Percentiles rank a stretch among this genome's conserved stretches.
Conservation (phyloP, 2,888 invertebrate genomes). For the Serrognathus titanus region DNA sequence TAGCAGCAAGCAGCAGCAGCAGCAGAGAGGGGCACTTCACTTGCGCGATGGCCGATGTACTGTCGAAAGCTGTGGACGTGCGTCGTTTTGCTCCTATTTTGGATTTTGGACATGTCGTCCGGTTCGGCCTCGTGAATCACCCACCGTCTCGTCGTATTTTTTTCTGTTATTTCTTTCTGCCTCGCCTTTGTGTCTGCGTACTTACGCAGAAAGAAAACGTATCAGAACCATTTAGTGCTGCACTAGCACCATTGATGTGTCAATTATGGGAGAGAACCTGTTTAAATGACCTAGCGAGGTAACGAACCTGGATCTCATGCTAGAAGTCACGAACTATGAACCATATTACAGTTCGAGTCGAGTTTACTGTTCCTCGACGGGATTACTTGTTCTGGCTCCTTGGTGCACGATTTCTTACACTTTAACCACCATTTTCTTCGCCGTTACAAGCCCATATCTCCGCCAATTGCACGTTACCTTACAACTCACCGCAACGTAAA, state of each 20-base stretch:
- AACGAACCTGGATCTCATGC: conserved; percentile 29
- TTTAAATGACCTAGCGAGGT: conserved; percentile 33
- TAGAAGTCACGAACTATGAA: conserved; percentile 38
- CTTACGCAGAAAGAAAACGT: neutral
- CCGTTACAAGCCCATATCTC: too few species aligned
- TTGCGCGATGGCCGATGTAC: conserved; percentile 23
- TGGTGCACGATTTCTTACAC: conserved; percentile 20
- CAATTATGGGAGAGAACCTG: conserved; percentile 39
- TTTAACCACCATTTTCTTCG: conserved; percentile 1
- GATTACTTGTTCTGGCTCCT: conserved; percentile 23
- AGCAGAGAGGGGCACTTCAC: conserved; percentile 24
- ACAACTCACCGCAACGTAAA: too few species aligned
- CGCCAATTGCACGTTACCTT: too few species aligned
- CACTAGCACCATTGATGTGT: conserved; percentile 41
- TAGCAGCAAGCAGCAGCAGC: conserved; percentile 25
- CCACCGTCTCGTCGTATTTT: conserved; percentile 21
- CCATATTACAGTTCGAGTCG: conserved; percentile 26
- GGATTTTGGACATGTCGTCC: conserved; percentile 36
- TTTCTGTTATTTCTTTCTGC: neutral
- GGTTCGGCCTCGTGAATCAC: conserved; percentile 35
- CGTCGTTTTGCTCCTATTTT: conserved; percentile 32
- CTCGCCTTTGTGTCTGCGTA: neutral
- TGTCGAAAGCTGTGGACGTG: conserved; percentile 24
- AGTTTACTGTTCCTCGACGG: conserved; percentile 14
- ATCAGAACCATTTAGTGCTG: conserved; percentile 37